phyloP scores from a whole-genome alignment of 2,797 vertebrate genomes.

The Lepilemur ruficaudatus region DNA sequence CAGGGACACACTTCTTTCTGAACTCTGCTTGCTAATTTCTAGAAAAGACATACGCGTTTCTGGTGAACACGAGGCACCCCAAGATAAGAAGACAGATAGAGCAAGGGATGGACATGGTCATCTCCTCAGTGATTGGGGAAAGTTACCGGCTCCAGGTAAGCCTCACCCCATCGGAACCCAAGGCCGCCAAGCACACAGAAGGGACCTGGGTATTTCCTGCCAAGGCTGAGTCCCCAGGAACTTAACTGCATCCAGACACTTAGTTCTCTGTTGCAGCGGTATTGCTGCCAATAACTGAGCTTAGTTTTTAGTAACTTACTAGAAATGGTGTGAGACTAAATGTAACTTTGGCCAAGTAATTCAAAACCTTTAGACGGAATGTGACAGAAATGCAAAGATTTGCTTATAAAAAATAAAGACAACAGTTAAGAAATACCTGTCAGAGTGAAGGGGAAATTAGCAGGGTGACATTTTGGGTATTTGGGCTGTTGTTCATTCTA shows the following conservation, averaged over 20 bases:
- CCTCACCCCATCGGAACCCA: background rate
- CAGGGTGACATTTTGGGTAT: background rate
- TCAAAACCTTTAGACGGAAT: background rate
- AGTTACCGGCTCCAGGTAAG: conserved; percentile 84
- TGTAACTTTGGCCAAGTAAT: background rate
- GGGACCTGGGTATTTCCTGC: too few relatives aligned
- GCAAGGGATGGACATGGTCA: conserved; percentile 80
- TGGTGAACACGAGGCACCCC: conserved; percentile 85
- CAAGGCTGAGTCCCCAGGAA: background rate
- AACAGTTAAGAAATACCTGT: background rate
- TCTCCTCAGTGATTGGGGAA: conserved; percentile 82
- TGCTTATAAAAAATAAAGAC: background rate
- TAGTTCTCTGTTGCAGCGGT: background rate
- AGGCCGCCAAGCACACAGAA: background rate
- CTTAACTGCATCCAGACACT: background rate
- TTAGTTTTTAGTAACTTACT: background rate
- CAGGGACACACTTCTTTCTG: background rate
- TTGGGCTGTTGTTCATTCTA: background rate
- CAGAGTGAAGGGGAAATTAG: background rate
- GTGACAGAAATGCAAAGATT: background rate
- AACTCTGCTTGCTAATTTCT: conserved; percentile 53
- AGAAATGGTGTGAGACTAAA: background rate
- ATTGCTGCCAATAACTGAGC: background rate
- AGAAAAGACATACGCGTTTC: conserved; percentile 81
- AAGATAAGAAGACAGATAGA: conserved; percentile 82